A percentile compares a stretch with the other conserved stretches of the same genome.
These are phyloP conservation scores for mouse (Mus musculus) DNA, from an alignment of 2,113 vertebrate species.

Conservation along the genomic window GRCm39 chr3:55900001-55900500, in stretches of 20 bases:
- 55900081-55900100: slow-evolving; percentile 35
- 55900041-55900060: background rate
- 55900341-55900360: background rate
- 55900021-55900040: slow-evolving; percentile 7
- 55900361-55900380: slow-evolving; percentile 16
- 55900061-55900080: slow-evolving; percentile 2
- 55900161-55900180: background rate
- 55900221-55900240: background rate
- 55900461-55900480: slow-evolving; percentile 11
- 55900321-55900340: background rate
- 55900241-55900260: background rate
- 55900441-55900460: background rate
- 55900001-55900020: slow-evolving; percentile 47
- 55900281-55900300: background rate
- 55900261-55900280: background rate
- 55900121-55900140: slow-evolving; percentile 5
- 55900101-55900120: slow-evolving; percentile 53
- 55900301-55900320: background rate
- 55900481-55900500: slow-evolving; percentile 14
- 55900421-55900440: slow-evolving; percentile 25
- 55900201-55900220: background rate
- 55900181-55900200: background rate
- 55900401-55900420: background rate
- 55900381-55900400: background rate
- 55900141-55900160: slow-evolving; percentile 2